A percentile compares a stretch with the other conserved stretches of the same genome.
These are phyloP conservation scores for Trematomus loennbergii DNA, from an alignment of 2,113 vertebrate genomes.

Conservation along the genomic window DNA sequence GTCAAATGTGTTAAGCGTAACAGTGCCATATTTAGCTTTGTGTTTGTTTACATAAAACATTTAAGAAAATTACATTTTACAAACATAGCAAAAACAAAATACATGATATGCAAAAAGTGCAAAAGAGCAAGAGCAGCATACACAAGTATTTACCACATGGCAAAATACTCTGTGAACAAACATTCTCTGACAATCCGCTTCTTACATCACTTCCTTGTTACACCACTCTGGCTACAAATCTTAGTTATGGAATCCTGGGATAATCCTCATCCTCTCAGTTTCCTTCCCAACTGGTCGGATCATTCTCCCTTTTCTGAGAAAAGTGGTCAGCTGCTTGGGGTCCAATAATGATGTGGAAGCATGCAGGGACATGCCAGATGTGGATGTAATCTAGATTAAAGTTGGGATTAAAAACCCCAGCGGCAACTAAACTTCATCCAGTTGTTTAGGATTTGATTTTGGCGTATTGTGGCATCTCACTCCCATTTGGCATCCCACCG, in stretches of 20 bases:
- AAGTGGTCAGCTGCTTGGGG: conserved; percentile 8
- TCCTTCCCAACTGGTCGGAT: neutral
- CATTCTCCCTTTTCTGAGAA: conserved; percentile 29
- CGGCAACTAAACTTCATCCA: conserved; percentile 31
- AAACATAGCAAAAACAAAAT: too few species aligned
- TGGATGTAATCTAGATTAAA: conserved; percentile 79
- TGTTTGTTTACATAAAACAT: too few species aligned
- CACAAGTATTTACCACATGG: too few species aligned
- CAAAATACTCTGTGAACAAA: conserved; percentile 32
- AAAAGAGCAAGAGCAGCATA: too few species aligned
- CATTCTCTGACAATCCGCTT: conserved; percentile 42
- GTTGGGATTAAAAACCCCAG: conserved; percentile 63
- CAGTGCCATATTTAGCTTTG: too few species aligned
- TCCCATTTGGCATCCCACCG: conserved; percentile 22
- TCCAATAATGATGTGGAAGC: conserved; percentile 35
- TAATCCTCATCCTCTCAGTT: conserved; percentile 15
- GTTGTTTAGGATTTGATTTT: conserved; percentile 41
- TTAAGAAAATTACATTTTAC: too few species aligned
- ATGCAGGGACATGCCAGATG: conserved; percentile 67
- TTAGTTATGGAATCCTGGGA: neutral
- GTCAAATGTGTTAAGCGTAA: too few species aligned
- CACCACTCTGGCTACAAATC: conserved; percentile 11
- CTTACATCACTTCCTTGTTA: conserved; percentile 60
- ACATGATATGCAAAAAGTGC: too few species aligned
- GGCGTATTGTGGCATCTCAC: neutral